A percentile compares a stretch with the other conserved stretches of the same genome.
These are phyloP conservation scores for Homarus americanus DNA, from an alignment of 1,140 invertebrate species.

Conservation along the genomic window DNA sequence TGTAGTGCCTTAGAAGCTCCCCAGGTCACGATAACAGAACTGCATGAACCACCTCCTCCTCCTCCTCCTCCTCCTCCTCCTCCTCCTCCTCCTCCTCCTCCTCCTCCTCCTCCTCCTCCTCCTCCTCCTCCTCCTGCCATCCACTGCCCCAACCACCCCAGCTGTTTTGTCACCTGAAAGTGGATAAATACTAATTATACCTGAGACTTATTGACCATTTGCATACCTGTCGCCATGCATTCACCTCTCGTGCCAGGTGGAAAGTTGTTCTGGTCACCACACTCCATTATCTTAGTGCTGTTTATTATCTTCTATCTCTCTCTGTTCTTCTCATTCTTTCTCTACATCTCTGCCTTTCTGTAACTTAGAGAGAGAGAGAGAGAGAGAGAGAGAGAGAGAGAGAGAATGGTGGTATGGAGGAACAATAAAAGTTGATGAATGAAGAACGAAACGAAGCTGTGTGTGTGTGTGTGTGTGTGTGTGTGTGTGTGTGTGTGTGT, in stretches of 20 bases:
- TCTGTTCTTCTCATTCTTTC: too few species aligned
- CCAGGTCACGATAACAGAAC: neutral
- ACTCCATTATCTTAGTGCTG: too few species aligned
- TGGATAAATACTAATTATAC: constrained; percentile 8
- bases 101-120: neutral
- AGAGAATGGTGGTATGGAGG: too few species aligned
- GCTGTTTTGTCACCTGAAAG: neutral
- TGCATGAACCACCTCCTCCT: neutral
- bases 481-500: neutral
- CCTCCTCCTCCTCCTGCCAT: neutral
- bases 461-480: neutral
- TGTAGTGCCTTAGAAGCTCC: neutral
- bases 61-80: neutral
- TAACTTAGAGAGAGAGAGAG: too few species aligned
- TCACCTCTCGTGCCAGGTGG: neutral
- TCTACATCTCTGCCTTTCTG: too few species aligned
- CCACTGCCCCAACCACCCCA: too few species aligned
- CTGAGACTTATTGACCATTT: neutral
- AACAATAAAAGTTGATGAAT: too few species aligned
- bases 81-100: too few species aligned
- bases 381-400: too few species aligned
- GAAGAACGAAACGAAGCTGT: neutral
- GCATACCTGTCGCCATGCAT: constrained; percentile 10
- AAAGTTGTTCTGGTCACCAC: neutral
- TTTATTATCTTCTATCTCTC: too few species aligned